Evolutionary conservation across 1,140 invertebrate genomes (phyloP).

Genomic region (Ostrea denselamellosa): DNA sequence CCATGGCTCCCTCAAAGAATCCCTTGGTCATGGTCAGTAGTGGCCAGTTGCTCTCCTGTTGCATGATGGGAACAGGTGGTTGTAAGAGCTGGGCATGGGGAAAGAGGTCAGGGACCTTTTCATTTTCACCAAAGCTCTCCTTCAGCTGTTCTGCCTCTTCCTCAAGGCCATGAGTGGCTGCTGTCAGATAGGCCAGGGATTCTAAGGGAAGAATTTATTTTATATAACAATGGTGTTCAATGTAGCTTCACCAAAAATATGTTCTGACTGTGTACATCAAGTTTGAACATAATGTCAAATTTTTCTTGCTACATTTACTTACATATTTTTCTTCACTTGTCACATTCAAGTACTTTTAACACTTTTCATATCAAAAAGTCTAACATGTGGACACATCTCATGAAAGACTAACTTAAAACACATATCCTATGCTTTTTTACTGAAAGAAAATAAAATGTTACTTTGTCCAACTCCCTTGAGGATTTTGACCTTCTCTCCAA

Average conservation of each 20-base stretch:
- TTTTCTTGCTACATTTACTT: not conserved
- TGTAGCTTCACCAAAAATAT: not conserved
- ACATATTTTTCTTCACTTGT: not conserved
- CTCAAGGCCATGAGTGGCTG: conserved; percentile 93
- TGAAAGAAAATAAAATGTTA: conserved; percentile 74
- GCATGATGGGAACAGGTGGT: conserved; percentile 92
- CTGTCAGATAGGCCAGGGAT: conserved; percentile 94
- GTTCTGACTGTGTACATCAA: not conserved
- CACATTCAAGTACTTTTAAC: not conserved
- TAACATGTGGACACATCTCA: no score
- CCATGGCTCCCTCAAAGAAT: conserved; percentile 88
- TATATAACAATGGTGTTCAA: not conserved
- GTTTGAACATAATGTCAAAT: not conserved
- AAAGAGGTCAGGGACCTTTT: conserved; percentile 86
- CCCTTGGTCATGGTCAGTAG: conserved; percentile 92
- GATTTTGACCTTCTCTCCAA: conserved; percentile 93
- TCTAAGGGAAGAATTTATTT: conserved; percentile 72
- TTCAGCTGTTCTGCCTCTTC: conserved; percentile 90
- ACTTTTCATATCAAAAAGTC: not conserved
- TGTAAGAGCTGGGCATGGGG: conserved; percentile 88
- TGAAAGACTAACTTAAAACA: not conserved
- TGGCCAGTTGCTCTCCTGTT: conserved; percentile 95
- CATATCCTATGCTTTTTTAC: not conserved
- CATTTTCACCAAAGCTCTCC: conserved; percentile 83
- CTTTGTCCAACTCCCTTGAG: conserved; percentile 84